Conservation (phyloP, 2,888 invertebrate genomes). For the Andrena bicolor region DNA sequence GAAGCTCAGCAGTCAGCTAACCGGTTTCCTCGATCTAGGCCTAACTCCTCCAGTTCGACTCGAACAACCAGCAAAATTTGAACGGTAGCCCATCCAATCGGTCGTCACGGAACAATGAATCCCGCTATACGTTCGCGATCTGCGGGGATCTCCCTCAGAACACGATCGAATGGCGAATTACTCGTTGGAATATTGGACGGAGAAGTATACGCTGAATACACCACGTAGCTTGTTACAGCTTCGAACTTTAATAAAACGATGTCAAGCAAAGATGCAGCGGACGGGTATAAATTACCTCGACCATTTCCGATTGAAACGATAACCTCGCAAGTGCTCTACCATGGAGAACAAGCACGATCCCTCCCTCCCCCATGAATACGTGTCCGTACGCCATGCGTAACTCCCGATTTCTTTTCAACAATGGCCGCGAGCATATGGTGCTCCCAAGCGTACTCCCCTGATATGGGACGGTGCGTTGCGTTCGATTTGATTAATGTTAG, state of each 20-base stretch:
- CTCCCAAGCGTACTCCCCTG: neutral
- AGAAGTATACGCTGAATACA: neutral
- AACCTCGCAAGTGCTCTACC: conserved; percentile 29
- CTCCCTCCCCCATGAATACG: neutral
- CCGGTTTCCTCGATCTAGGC: conserved; percentile 54
- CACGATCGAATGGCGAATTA: neutral
- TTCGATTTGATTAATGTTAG: neutral
- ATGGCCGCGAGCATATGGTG: neutral
- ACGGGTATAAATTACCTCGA: neutral
- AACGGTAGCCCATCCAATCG: conserved; percentile 16
- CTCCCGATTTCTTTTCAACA: conserved; percentile 1
- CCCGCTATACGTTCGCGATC: neutral
- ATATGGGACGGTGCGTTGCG: neutral
- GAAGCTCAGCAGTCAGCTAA: conserved; percentile 25
- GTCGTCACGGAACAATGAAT: neutral
- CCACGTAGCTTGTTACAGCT: neutral
- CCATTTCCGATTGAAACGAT: conserved; percentile 28
- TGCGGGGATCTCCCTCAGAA: neutral
- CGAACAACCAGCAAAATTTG: conserved; percentile 28
- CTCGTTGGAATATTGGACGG: neutral
- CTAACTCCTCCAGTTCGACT: conserved; percentile 27
- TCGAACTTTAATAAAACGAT: neutral
- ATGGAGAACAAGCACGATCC: conserved; percentile 1
- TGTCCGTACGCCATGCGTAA: neutral
- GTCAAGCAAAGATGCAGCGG: conserved; percentile 13